Evolutionary conservation across 2,888 invertebrate species (phyloP).

Genomic region (Penaeus monodon): DNA sequence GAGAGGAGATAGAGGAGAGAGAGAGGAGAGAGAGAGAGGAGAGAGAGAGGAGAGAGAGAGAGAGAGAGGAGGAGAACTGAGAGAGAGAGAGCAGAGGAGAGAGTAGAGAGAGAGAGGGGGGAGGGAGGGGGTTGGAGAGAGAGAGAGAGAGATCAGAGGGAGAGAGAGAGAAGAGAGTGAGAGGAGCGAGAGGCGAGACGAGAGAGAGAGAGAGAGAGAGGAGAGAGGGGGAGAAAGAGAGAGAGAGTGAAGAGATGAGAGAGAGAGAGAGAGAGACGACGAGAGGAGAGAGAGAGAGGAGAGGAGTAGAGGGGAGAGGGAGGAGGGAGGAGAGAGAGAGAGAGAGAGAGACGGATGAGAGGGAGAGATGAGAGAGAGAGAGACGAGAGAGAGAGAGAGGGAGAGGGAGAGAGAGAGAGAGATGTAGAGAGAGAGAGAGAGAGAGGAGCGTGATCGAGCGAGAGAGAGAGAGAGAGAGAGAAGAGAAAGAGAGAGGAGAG

Average conservation of each 20-base stretch:
- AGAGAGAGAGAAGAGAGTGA: too few species aligned
- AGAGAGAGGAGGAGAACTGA: background rate
- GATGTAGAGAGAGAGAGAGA: too few species aligned
- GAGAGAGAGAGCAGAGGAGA: background rate
- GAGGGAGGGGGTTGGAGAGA: background rate
- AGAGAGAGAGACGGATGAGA: background rate
- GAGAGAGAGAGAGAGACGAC: too few species aligned
- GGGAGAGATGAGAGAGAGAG: too few species aligned
- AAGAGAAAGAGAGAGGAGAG: too few species aligned
- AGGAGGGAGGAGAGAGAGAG: background rate
- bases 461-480: too few species aligned
- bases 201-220: background rate
- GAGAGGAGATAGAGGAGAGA: background rate
- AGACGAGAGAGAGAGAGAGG: slow-evolving; percentile 1
- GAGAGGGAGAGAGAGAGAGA: background rate
- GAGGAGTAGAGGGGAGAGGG: too few species aligned
- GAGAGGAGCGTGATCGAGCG: too few species aligned
- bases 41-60: too few species aligned
- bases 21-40: background rate
- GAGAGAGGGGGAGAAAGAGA: background rate
- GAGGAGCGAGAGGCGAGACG: too few species aligned
- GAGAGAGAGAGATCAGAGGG: background rate
- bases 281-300: too few species aligned
- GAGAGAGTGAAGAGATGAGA: too few species aligned
- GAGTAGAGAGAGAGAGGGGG: background rate